Evolutionary conservation across 2,113 vertebrate genomes (phyloP).

Genomic region (Albula goreensis): DNA sequence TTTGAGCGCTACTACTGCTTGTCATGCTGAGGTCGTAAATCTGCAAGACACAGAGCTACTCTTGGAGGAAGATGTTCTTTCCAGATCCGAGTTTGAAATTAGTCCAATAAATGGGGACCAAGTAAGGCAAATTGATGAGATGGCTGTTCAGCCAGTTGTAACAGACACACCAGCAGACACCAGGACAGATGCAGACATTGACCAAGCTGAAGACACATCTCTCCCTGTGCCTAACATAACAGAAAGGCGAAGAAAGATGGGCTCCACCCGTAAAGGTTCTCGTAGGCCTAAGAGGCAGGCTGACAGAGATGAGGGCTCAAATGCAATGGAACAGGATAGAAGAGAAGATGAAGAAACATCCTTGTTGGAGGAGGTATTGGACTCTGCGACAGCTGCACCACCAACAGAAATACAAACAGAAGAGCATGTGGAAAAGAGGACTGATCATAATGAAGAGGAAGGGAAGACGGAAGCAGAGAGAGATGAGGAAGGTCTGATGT

Average conservation of each 20-base stretch:
- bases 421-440: background rate
- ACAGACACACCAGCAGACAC: background rate
- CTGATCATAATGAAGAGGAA: background rate
- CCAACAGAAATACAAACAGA: background rate
- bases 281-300: background rate
- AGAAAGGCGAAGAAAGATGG: slow-evolving; percentile 53
- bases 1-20: background rate
- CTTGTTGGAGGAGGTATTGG: background rate
- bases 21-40: background rate
- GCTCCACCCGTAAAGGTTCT: slow-evolving; percentile 52
- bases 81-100: too few species aligned
- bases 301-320: background rate
- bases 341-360: background rate
- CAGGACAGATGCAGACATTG: too few species aligned
- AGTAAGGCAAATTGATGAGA: background rate
- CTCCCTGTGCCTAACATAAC: slow-evolving; percentile 22
- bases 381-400: background rate
- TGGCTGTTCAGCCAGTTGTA: background rate
- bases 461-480: background rate
- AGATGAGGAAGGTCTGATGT: too few species aligned
- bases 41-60: background rate
- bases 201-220: background rate
- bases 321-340: background rate
- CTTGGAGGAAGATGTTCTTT: too few species aligned
- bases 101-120: too few species aligned